Conservation (phyloP, 2,113 vertebrate genomes). For the Pagrus major region DNA sequence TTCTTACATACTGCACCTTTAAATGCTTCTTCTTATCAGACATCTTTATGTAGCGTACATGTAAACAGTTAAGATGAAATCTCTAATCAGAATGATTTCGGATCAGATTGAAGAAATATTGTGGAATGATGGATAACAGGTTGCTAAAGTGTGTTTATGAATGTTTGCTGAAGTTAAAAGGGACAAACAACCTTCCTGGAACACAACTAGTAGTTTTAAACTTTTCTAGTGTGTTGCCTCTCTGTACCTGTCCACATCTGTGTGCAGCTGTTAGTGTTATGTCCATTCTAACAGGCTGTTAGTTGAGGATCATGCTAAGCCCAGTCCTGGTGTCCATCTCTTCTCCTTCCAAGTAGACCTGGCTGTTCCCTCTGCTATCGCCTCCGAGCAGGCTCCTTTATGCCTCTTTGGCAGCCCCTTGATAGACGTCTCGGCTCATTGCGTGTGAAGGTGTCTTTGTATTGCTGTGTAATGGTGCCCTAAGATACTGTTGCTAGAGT, state of each 20-base stretch:
- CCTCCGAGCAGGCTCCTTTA: conserved; percentile 51
- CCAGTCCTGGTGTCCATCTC: conserved; percentile 34
- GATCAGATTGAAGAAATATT: too few relatives aligned
- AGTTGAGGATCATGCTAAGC: conserved; percentile 29
- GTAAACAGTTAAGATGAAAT: too few relatives aligned
- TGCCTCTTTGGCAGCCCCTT: conserved; percentile 49
- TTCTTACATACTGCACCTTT: too few relatives aligned
- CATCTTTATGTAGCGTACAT: too few relatives aligned
- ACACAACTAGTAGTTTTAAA: background rate
- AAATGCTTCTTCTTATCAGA: too few relatives aligned
- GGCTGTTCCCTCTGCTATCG: conserved; percentile 35
- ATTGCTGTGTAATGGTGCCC: conserved; percentile 62
- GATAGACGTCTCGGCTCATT: conserved; percentile 62
- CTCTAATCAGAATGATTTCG: too few relatives aligned
- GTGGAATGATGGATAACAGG: background rate
- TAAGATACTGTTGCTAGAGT: conserved; percentile 68
- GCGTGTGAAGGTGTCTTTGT: conserved; percentile 71
- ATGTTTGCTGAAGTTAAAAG: background rate
- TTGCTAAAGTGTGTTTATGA: background rate
- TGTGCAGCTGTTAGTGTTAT: background rate
- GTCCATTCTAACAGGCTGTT: conserved; percentile 33
- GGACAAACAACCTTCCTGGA: background rate
- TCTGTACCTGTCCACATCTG: background rate
- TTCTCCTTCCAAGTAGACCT: conserved; percentile 21
- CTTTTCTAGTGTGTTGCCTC: background rate